These are phyloP conservation scores for Hymenopus coronatus DNA, from an alignment of 2,888 invertebrate genomes.

Conservation along the genomic window DNA sequence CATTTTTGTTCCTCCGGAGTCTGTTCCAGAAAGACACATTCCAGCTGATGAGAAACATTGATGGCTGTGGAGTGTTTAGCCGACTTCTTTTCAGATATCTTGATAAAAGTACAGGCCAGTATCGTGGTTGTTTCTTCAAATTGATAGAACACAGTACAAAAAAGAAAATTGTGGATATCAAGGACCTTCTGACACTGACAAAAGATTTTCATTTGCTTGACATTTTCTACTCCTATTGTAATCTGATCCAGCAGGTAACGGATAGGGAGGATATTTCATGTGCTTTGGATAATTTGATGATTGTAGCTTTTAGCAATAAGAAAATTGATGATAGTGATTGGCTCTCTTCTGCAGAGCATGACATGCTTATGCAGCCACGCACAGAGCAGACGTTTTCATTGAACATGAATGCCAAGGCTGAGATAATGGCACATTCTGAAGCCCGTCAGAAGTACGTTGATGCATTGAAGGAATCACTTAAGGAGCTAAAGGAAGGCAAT, in stretches of 20 bases:
- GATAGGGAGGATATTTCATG: background rate
- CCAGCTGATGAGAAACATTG: background rate
- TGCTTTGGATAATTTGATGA: background rate
- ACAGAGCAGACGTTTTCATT: background rate
- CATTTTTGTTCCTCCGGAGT: background rate
- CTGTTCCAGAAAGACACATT: background rate
- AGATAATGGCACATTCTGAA: background rate
- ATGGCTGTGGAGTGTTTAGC: background rate
- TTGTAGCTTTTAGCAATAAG: background rate
- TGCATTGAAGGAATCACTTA: background rate
- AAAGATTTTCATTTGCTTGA: background rate
- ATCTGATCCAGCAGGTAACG: background rate
- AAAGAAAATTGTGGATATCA: background rate
- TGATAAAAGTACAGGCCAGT: background rate
- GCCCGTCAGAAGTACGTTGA: background rate
- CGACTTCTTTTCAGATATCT: background rate
- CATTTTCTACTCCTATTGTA: background rate
- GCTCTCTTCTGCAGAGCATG: background rate
- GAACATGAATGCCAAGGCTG: background rate
- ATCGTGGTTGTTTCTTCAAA: background rate
- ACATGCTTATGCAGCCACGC: background rate
- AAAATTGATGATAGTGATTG: background rate
- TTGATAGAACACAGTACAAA: background rate
- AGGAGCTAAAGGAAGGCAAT: background rate
- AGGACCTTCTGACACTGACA: background rate